Evolutionary conservation across 1,140 invertebrate genomes (phyloP), one percentile per base, ranked within the genome.

Genomic region (Dolichoris vasculosae): DNA sequence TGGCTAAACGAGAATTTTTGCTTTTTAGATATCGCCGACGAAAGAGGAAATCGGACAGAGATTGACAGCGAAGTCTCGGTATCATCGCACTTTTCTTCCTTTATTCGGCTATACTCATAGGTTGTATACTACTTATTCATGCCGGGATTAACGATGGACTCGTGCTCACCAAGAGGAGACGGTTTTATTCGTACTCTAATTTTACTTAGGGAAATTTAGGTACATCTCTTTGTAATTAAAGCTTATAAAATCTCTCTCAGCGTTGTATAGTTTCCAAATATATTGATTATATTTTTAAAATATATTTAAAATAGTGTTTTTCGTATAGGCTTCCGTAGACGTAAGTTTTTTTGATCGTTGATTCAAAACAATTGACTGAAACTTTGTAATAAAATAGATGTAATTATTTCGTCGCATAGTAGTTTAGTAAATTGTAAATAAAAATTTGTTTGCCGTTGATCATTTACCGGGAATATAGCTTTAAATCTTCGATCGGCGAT

Each of bases 41-140:
- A 82, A 92, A 89, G 73, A 89, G 88, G 78, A 91, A 89, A 40
- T 90, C 91, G 23, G 85, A 91, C 13, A 92, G 91, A 76, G 93
- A 94, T 91, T 95, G 94, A 95, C 95, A 94, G 89, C 93, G 94
- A 90, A 94, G 93, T 89, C 90, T 94, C 64, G 94, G 93, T 88
- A 94, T 95, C 40, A 91, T 94, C 88, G 94, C 93, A 32, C 91
- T 95, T 26, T 93, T 95, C 63, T 94, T 94, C 79, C 90, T 95
- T n/a, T 95, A 95, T 86, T 89, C 93, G 38, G 92, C 93, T 80
- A 95, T 95, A 84, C 93, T 95, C 84, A 88, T 94, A 35, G 89
- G 94, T 85, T 94, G 93, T 83, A 89, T 95, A 83, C 90, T 95
- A 51, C 92, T 95, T 81, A 95, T 95, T 87, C 93, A 95, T 85